Conservation (phyloP, 2,888 invertebrate species). For the Clusia tigrina region DNA sequence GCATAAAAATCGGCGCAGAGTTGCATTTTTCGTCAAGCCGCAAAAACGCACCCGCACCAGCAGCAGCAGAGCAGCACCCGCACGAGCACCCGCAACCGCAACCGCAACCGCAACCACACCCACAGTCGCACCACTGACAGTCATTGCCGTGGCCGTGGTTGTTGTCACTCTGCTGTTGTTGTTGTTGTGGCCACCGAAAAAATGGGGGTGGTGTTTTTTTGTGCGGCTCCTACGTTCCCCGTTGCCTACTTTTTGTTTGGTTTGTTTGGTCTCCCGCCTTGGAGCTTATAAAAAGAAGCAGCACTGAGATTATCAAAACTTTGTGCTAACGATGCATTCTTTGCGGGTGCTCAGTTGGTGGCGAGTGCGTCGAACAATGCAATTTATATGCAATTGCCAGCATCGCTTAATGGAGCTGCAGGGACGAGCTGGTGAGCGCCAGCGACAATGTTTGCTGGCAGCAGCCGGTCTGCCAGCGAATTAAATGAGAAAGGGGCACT, state of each 20-base stretch:
- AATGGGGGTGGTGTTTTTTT: slow-evolving; percentile 2
- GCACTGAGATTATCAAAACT: slow-evolving; percentile 3
- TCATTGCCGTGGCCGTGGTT: not conserved
- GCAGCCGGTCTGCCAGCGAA: no score
- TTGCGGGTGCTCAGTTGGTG: not conserved
- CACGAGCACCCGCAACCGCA: not conserved
- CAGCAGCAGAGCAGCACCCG: not conserved
- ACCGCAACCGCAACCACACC: no score
- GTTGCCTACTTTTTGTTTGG: not conserved
- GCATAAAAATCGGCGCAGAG: slow-evolving; percentile 51
- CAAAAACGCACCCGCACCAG: no score
- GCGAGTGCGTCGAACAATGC: not conserved
- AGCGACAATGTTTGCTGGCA: no score
- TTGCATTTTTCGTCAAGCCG: not conserved
- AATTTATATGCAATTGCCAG: not conserved
- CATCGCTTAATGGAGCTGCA: no score
- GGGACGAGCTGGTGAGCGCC: no score
- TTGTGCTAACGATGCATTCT: slow-evolving; percentile 7
- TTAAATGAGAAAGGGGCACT: no score
- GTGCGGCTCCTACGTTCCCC: no score
- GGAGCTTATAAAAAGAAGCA: not conserved
- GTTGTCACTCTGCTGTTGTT: not conserved
- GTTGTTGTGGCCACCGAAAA: not conserved
- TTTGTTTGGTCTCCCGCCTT: not conserved
- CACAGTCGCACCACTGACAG: not conserved